Evolutionary conservation across 2,888 invertebrate species (phyloP), one percentile per base, ranked within the genome.

Genomic region (Lasioglossum zephyrum): DNA sequence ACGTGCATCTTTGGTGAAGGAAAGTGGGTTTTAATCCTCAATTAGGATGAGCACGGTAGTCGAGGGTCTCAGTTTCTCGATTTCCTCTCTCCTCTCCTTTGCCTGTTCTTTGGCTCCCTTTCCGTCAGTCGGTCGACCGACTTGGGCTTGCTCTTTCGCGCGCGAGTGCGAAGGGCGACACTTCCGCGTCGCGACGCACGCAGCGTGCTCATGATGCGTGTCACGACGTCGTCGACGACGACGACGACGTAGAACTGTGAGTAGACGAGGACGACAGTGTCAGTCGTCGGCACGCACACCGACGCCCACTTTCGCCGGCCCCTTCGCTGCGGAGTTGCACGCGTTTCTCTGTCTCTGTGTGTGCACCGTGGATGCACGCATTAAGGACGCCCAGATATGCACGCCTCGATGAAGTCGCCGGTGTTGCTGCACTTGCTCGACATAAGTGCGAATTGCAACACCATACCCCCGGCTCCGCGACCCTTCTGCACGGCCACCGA

Each of bases 401-500:
- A 87, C 80, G 89, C 83, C 86, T 86, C 89, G 90, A 80, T 85
- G 89, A 84, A 86, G 87, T 78, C 87, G 79, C 76, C 84, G 88
- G 79, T 79, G 86, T 83, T 73, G 96, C 96, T 96, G 96, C 96
- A 96, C 96, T 96, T 96, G 96, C 96, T 96, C 95, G 96, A 96
- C 96, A 96, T 96, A 96, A 96, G 96, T 96, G 96, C 96, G 96
- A 96, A 96, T 96, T 96, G 96, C 96, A 96, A 96, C 96, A 96
- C 96, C 96, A 96, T 96, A 96, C 96, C 96, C 95, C 96, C 95
- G 95, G 95, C 95, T 49, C 26, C 41, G 72, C 73, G 66, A 36
- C 39, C 73, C 60, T 69, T 49, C 70, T 39, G 4, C 31, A 73
- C 72, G 63, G 77, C 69, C 63, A n/a, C 39, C 44, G 11, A 66